These are phyloP conservation scores for Oreochromis aureus DNA, from an alignment of 2,113 vertebrate species.

Conservation along the genomic window DNA sequence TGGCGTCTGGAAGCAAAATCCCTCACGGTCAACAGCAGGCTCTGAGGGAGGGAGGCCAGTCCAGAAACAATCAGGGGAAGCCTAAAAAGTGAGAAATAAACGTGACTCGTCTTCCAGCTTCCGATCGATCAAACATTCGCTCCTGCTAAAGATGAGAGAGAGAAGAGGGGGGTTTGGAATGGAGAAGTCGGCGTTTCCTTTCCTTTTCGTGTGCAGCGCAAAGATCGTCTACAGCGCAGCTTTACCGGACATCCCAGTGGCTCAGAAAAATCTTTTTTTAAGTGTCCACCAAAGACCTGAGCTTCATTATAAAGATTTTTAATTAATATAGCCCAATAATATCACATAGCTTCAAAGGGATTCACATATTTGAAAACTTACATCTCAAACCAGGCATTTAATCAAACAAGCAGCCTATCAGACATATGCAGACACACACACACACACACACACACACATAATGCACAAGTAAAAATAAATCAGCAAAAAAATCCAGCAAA, in stretches of 20 bases:
- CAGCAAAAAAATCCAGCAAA: not conserved
- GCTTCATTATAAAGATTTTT: not conserved
- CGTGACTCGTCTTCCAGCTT: not conserved
- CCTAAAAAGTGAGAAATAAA: not conserved
- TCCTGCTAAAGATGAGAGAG: conserved; percentile 28
- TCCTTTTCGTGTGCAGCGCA: conserved; percentile 57
- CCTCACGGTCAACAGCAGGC: not conserved
- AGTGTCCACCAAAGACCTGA: not conserved
- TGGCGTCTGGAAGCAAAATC: conserved; percentile 2
- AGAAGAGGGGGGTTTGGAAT: conserved; percentile 27
- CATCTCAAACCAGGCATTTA: not conserved
- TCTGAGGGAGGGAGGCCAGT: not conserved
- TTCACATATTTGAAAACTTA: not conserved
- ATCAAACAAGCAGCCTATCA: not conserved
- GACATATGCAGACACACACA: not conserved
- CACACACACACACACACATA: not conserved
- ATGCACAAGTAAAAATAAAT: not conserved
- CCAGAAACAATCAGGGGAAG: not conserved
- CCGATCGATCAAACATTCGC: conserved; percentile 36
- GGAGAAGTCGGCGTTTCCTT: conserved; percentile 64
- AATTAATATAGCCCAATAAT: not conserved
- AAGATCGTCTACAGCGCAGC: conserved; percentile 35
- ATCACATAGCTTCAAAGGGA: not conserved
- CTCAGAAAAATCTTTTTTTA: not conserved
- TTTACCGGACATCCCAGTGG: not conserved